Percentiles rank a stretch among this genome's conserved stretches.
phyloP scores from a whole-genome alignment of 2,888 invertebrate genomes.

The Mylabris sibirica region DNA sequence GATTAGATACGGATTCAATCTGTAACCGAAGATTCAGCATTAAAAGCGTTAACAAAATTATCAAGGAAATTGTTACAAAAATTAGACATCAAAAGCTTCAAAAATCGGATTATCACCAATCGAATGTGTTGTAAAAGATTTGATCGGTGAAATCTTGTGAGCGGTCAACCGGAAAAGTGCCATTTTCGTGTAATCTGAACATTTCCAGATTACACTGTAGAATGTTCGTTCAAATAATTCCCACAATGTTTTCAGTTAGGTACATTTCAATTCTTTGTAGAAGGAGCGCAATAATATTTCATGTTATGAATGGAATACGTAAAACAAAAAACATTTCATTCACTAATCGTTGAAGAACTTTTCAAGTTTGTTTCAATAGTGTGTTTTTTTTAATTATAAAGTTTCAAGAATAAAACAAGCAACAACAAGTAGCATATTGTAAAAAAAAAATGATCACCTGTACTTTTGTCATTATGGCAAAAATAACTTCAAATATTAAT shows the following conservation, averaged over 20 bases:
- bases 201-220: not conserved
- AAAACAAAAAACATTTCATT: not conserved
- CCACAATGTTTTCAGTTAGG: too few relatives aligned
- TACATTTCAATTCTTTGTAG: too few relatives aligned
- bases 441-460: constrained; percentile 1
- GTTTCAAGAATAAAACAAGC: not conserved
- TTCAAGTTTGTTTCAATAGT: too few relatives aligned
- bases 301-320: not conserved
- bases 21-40: not conserved
- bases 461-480: not conserved
- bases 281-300: too few relatives aligned
- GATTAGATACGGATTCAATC: not conserved
- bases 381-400: too few relatives aligned
- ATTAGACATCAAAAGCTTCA: not conserved
- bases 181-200: not conserved
- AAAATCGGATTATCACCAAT: not conserved
- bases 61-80: not conserved
- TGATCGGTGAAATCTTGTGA: not conserved
- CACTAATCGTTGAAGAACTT: not conserved
- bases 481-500: not conserved
- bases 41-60: not conserved
- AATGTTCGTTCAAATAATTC: not conserved
- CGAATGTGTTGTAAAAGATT: not conserved
- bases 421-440: not conserved
- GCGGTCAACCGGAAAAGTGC: not conserved